Base-by-base conservation (phyloP, 2,113 vertebrate species). In the Philantomba maxwellii region DNA sequence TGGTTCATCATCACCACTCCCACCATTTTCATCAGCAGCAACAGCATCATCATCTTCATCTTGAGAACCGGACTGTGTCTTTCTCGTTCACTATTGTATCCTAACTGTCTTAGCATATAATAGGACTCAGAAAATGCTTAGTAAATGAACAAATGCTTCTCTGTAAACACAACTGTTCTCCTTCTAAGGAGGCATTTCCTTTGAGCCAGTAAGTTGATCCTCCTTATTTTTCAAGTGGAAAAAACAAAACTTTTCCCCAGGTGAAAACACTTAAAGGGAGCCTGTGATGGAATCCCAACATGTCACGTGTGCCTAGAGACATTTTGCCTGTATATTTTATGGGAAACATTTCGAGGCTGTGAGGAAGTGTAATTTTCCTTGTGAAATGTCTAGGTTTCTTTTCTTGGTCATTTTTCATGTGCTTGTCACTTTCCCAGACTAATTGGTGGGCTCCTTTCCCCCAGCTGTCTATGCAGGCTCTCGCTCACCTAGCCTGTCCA, bases 191-290 rank as follows among this genome's bases (percentile, higher is more conserved):
- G n/a, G 28, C 45, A 53, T 80, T 89, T 39, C 58, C 53, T 94
- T 85, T 85, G 88, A 55, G 23, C 49, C 66, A 33, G 47, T 57
- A 84, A 58, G 6, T 51, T 77, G 77, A 88, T 91, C 60, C 49
- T 93, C 25, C 21, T 87, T 85, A 87, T 55, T 89, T 88, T 92
- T 90, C 81, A 94, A 91, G 49, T 49, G 47, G 55, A 17, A 58
- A 83, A 84, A 92, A 81, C 49, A 11, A 47, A 75, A 86, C 55
- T n/a, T 85, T 36, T 51, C 47, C 39, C 93, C 75, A 90, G 82
- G 95, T 92, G 88, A 98, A 95, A 97, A 80, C 95, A 97, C 47
- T 95, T 95, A 94, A 95, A 39, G 9, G 28, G 7, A 85, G 64
- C 57, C 75, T 26, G n/a, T 39, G 80, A 51, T 30, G n/a, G 95